phyloP scores from a whole-genome alignment of 2,113 vertebrate genomes.

The Caretta caretta region DNA sequence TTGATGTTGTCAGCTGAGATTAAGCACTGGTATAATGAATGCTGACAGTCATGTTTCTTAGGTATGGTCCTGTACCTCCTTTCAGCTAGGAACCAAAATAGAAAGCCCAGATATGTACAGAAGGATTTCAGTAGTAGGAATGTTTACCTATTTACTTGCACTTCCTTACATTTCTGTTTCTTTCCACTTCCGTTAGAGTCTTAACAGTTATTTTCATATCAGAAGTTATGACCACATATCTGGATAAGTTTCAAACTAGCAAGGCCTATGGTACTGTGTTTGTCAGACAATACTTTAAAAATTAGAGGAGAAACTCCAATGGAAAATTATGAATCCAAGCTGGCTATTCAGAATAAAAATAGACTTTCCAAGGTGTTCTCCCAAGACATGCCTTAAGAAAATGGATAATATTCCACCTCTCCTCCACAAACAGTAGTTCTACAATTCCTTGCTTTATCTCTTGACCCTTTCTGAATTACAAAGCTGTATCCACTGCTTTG shows the following conservation, averaged over 20 bases:
- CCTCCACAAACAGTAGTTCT: neutral
- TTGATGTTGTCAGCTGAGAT: constrained; percentile 82
- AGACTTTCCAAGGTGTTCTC: neutral
- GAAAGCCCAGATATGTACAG: constrained; percentile 42
- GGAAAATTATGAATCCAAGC: neutral
- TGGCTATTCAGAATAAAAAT: neutral
- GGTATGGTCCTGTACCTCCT: constrained; percentile 60
- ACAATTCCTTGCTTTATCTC: neutral
- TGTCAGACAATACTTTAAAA: neutral
- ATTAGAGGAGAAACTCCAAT: neutral
- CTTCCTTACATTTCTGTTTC: neutral
- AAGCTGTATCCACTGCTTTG: neutral
- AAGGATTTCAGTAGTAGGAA: neutral
- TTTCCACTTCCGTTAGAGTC: neutral
- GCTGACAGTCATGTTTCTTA: constrained; percentile 76
- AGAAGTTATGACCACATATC: constrained; percentile 26
- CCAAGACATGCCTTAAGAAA: neutral
- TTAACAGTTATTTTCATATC: constrained; percentile 36
- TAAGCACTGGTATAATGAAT: constrained; percentile 79
- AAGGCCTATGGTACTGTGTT: neutral
- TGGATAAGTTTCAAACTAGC: constrained; percentile 19
- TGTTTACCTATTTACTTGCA: constrained; percentile 8
- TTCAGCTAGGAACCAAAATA: constrained; percentile 63
- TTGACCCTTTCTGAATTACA: neutral
- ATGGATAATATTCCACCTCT: neutral